Percentiles rank a stretch among this genome's conserved stretches.
phyloP scores from a whole-genome alignment of 2,797 vertebrate genomes.

The Paratrypauchen microcephalus region DNA sequence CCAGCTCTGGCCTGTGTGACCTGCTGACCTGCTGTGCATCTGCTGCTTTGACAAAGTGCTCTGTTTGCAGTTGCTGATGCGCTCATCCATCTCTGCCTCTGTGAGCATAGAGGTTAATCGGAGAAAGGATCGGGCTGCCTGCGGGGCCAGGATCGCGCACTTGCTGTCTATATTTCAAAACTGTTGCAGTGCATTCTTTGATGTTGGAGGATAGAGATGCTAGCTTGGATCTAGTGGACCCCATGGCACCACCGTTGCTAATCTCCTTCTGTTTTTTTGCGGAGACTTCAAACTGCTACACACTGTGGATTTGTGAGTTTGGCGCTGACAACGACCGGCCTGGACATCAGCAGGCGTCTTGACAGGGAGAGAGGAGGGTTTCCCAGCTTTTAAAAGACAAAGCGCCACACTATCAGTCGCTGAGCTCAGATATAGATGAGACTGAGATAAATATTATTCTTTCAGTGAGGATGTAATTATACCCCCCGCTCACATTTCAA shows the following conservation, averaged over 20 bases:
- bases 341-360: constrained; percentile 11
- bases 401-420: constrained; percentile 19
- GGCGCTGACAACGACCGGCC: constrained; percentile 38
- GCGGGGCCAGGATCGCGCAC: constrained; percentile 43
- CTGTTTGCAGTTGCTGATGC: constrained; percentile 49
- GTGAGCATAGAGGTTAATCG: constrained; percentile 38
- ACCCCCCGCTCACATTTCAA: constrained; percentile 32
- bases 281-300: constrained; percentile 43
- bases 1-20: constrained; percentile 21
- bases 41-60: constrained; percentile 12
- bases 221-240: constrained; percentile 25
- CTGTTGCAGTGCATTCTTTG: constrained; percentile 39
- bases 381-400: constrained; percentile 16
- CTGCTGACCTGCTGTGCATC: constrained; percentile 21
- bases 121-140: constrained; percentile 31
- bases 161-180: constrained; percentile 63
- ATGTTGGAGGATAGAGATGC: constrained; percentile 44
- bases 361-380: constrained; percentile 14
- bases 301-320: constrained; percentile 42
- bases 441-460: constrained; percentile 38
- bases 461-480: constrained; percentile 43
- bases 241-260: constrained; percentile 39
- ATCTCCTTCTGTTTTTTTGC: constrained; percentile 51
- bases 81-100: constrained; percentile 43
- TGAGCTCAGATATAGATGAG: constrained; percentile 40